These are phyloP conservation scores for Leptocoma aspasia DNA, from an alignment of 2,113 vertebrate genomes.

Conservation along the genomic window DNA sequence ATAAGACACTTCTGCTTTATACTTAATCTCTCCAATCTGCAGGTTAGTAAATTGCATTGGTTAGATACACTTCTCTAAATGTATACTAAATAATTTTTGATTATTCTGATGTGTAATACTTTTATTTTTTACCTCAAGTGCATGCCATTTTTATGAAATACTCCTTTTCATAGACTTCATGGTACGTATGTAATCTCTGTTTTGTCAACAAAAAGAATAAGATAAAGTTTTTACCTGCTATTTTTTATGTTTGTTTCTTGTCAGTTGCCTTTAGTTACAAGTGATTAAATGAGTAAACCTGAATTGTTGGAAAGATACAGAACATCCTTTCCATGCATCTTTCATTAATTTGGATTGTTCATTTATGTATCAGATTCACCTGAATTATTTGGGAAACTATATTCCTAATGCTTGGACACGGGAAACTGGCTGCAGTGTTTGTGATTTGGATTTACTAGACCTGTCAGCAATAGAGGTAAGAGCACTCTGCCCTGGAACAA, in stretches of 20 bases:
- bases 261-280: not conserved
- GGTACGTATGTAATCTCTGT: not conserved
- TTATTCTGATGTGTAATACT: not conserved
- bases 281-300: not conserved
- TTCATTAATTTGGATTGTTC: not conserved
- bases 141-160: not conserved
- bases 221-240: not conserved
- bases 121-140: not conserved
- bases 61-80: not conserved
- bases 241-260: not conserved
- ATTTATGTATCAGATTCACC: conserved; percentile 80
- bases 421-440: conserved; percentile 85
- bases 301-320: not conserved
- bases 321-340: not conserved
- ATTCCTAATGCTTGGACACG: conserved; percentile 92
- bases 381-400: conserved; percentile 96
- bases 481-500: not conserved
- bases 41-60: not conserved
- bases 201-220: not conserved
- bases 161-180: not conserved
- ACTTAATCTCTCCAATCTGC: not conserved
- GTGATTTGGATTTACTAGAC: conserved; percentile 84
- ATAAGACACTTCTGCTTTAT: not conserved
- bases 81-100: not conserved
- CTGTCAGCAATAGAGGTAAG: conserved; percentile 84